Base-by-base conservation (phyloP, 2,113 vertebrate species). In the Grammomys surdaster region DNA sequence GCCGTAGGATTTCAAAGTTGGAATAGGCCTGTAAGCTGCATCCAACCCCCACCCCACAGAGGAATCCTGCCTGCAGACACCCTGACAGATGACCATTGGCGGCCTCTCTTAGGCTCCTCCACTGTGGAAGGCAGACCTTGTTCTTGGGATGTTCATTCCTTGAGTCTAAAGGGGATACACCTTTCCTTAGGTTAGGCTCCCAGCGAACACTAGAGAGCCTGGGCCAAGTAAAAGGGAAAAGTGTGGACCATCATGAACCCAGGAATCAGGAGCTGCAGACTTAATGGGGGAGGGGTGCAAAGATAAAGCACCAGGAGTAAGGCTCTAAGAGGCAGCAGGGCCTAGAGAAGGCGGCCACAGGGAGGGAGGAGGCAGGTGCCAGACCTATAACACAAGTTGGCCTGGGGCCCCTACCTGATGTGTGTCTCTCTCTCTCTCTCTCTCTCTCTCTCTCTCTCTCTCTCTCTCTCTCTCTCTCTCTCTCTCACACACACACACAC, bases 41-140 rank as follows among this genome's bases (percentile, higher is more conserved):
- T 70, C 89, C 92, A 94, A 73, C 93, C 75, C 88, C 95, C 96
- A 93, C 93, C 93, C 93, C 80, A 72, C 91, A 95, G 86, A 97
- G 93, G 94, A 96, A 97, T 97, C 96, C 89, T 69, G 92, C 90
- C 81, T 0, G 28, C 67, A 94, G 96, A 95, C 94, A 95, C 75
- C 80, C 96, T 88, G 97, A 96, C 95, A 94, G 95, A 91, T 90
- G 94, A 93, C 54, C 88, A 43, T 14, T 43, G 90, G 16, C 7
- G 0, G 60, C 88, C 51, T 95, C 87, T 51, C 84, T 43, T 26
- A 48, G 31, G 67, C 72, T 78, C 40, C 72, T 91, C 89, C 69
- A 26, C 77, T 0, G 54, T 26, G 3, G 65, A 48, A 28, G 63
- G 51, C 60, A n/a, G 73, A 58, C 87, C 70, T 65, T 16, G 19